Evolutionary conservation across 2,113 vertebrate species (phyloP), one percentile per base, ranked within the genome.

Genomic region (Chlamydotis undulata): DNA sequence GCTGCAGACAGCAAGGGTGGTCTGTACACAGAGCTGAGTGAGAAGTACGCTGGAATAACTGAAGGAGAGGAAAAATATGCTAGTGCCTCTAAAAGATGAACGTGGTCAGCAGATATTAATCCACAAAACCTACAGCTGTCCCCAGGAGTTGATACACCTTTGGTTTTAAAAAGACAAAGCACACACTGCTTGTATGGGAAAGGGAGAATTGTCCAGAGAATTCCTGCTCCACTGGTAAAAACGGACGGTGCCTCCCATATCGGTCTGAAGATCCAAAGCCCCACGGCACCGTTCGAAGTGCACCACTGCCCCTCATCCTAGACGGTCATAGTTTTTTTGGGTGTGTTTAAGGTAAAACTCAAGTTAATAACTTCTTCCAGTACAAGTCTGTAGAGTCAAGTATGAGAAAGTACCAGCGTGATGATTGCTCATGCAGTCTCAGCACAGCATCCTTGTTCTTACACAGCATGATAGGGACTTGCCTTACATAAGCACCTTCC

Each of bases 381-480:
- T 67, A 53, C 43, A 64, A 50, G 24, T 43, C 29, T 35, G 59
- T 8, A 70, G 50, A 88, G 50, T 55, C 47, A 95, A 47, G 17
- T 31, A 49, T 45, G 69, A 92, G 56, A 68, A 82, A 80, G 60
- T 53, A 52, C 6, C 52, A 71, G 53, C 12, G 0, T 39, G 71
- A 81, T 14, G 87, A 61, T 11, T 80, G 67, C 64, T 93, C 76
- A 67, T 25, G 12, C 9, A 10, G 56, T 19, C 39, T 71, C 70
- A 55, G 61, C 59, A 61, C 67, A 63, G 23, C 17, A 0, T 10
- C 37, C 82, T 60, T n/a, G 18, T 1, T 90, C 79, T 65, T 49
- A 73, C 1, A 3, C 74, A 41, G 82, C 68, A 70, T 0, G 3
- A 52, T 0, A 59, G 37, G 39, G 75, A 88, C 0, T 4, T 22